Evolutionary conservation across 1,140 invertebrate genomes (phyloP).

Genomic region (Pseudachorutes palmiensis): DNA sequence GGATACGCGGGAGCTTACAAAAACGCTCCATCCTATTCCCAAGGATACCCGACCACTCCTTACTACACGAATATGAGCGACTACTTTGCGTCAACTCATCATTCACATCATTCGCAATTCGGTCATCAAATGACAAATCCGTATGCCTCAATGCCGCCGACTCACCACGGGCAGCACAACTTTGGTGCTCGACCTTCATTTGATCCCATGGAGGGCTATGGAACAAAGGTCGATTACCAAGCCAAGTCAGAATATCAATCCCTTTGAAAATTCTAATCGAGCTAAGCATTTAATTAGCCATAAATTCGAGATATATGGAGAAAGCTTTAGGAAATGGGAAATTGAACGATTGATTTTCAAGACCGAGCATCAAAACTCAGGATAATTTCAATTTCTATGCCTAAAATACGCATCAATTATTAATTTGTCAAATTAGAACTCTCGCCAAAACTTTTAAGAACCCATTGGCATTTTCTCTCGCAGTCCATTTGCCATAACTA

Average conservation of each 20-base stretch:
- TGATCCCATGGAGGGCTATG: constrained; percentile 31
- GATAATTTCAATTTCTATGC: neutral
- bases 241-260: constrained; percentile 30
- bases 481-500: too few species aligned
- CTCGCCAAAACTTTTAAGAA: too few species aligned
- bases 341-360: too few species aligned
- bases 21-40: constrained; percentile 24
- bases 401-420: neutral
- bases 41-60: constrained; percentile 24
- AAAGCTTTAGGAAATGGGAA: too few species aligned
- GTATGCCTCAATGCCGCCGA: constrained; percentile 27
- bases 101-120: constrained; percentile 20
- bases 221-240: neutral
- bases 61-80: constrained; percentile 33
- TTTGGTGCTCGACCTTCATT: constrained; percentile 21
- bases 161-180: constrained; percentile 31
- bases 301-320: too few species aligned
- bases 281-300: too few species aligned
- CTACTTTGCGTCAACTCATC: constrained; percentile 32
- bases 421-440: neutral
- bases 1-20: constrained; percentile 24
- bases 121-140: constrained; percentile 36
- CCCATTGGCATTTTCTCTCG: too few species aligned
- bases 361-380: too few species aligned
- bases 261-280: constrained; percentile 27